A percentile compares a stretch with the other conserved stretches of the same genome.
Conservation (phyloP, 2,113 vertebrate species). For the Bostrychus sinensis region DNA sequence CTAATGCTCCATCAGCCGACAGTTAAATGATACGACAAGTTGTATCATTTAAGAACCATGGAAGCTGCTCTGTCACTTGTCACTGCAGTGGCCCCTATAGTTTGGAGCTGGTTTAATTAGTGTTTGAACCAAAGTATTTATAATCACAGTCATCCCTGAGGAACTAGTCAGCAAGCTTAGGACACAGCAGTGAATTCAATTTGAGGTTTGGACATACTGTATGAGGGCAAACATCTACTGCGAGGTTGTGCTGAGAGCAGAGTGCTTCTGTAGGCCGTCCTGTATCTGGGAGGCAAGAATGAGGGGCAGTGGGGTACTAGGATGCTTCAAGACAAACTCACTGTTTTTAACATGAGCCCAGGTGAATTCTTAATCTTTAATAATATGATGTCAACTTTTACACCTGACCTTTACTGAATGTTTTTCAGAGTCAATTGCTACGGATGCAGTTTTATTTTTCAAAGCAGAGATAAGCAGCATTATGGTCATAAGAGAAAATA, state of each 20-base stretch:
- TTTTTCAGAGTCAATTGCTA: not conserved
- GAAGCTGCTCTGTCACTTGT: slow-evolving; percentile 55
- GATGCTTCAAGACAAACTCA: slow-evolving; percentile 2
- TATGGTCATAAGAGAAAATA: slow-evolving; percentile 1
- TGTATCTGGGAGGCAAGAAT: slow-evolving; percentile 78
- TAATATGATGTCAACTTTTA: not conserved
- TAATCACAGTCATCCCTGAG: slow-evolving; percentile 59
- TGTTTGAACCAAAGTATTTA: slow-evolving; percentile 69
- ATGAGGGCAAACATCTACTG: slow-evolving; percentile 81
- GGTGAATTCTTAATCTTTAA: not conserved
- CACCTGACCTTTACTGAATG: not conserved
- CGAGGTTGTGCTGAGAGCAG: slow-evolving; percentile 67
- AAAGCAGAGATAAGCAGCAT: not conserved
- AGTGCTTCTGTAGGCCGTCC: slow-evolving; percentile 66
- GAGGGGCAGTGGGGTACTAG: slow-evolving; percentile 53
- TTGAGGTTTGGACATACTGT: slow-evolving; percentile 73
- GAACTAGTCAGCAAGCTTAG: slow-evolving; percentile 53
- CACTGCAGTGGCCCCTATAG: slow-evolving; percentile 62
- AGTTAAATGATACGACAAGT: slow-evolving; percentile 64
- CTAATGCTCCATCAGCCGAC: slow-evolving; percentile 53
- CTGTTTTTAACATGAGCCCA: not conserved
- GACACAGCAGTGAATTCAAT: slow-evolving; percentile 67
- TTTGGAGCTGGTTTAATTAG: slow-evolving; percentile 74
- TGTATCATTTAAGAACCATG: slow-evolving; percentile 63
- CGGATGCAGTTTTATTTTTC: slow-evolving; percentile 17